Percentiles rank a stretch among this genome's conserved stretches.
These are phyloP conservation scores for Antennarius striatus DNA, from an alignment of 2,113 vertebrate species.

Conservation along the genomic window DNA sequence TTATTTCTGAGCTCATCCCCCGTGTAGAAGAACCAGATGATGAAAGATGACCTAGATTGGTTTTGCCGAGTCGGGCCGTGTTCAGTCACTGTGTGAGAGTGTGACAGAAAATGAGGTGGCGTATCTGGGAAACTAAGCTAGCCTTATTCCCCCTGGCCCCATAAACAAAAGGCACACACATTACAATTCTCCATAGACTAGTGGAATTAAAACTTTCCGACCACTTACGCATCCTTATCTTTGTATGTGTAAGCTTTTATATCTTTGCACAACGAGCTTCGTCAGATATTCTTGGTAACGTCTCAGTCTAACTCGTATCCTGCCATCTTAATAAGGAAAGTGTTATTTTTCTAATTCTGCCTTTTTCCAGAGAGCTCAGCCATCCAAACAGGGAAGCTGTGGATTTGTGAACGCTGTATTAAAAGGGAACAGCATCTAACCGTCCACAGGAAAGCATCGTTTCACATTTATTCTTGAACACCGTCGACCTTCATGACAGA, in stretches of 20 bases:
- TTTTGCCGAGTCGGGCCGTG: slow-evolving; percentile 47
- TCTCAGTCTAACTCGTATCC: slow-evolving; percentile 39
- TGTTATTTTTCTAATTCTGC: slow-evolving; percentile 50
- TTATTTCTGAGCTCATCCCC: slow-evolving; percentile 54
- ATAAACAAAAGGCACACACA: slow-evolving; percentile 61
- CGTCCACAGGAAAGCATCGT: slow-evolving; percentile 1
- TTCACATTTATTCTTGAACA: slow-evolving; percentile 10
- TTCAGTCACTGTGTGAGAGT: slow-evolving; percentile 36
- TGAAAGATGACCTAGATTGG: slow-evolving; percentile 76
- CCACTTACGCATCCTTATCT: slow-evolving; percentile 30
- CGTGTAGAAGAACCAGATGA: slow-evolving; percentile 59
- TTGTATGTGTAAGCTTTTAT: slow-evolving; percentile 27
- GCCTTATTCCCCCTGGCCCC: slow-evolving; percentile 57
- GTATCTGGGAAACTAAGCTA: slow-evolving; percentile 52
- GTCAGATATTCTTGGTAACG: slow-evolving; percentile 51
- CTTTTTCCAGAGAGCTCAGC: slow-evolving; percentile 32
- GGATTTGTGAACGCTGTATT: slow-evolving; percentile 38
- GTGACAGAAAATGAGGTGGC: slow-evolving; percentile 63
- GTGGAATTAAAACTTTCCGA: slow-evolving; percentile 57
- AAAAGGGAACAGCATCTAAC: not conserved
- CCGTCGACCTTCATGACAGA: not conserved
- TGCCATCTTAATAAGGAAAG: slow-evolving; percentile 37
- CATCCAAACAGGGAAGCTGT: slow-evolving; percentile 51
- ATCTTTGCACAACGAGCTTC: slow-evolving; percentile 35
- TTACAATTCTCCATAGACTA: slow-evolving; percentile 42